Evolutionary conservation across 2,888 invertebrate species (phyloP).

Genomic region (Zelleria hepariella): DNA sequence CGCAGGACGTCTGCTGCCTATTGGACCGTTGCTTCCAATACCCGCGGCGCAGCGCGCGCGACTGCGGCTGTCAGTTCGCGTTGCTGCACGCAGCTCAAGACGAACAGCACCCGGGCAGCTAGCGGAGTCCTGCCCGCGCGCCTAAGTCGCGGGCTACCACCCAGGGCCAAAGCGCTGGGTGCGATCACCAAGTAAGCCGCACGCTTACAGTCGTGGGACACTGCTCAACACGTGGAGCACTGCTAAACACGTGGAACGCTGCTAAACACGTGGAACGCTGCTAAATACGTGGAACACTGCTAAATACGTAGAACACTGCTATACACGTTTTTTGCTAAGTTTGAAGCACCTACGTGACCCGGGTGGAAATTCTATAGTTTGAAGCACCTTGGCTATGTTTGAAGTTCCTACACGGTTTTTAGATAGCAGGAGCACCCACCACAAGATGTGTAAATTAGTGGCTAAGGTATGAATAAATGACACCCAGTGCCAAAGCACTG

Average conservation of each 20-base stretch:
- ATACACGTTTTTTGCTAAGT: neutral
- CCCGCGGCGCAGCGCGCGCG: slow-evolving; percentile 83
- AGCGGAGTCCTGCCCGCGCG: slow-evolving; percentile 65
- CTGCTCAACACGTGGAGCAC: neutral
- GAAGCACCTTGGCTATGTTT: neutral
- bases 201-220: neutral
- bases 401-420: neutral
- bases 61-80: slow-evolving; percentile 93
- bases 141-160: slow-evolving; percentile 54
- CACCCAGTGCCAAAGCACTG: neutral
- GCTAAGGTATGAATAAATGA: too few species aligned
- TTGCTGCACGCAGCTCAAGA: slow-evolving; percentile 88
- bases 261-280: neutral
- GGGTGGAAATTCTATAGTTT: neutral
- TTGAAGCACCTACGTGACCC: neutral
- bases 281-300: neutral
- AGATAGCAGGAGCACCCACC: too few species aligned
- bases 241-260: neutral
- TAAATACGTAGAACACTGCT: neutral
- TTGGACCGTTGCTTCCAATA: slow-evolving; percentile 93
- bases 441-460: too few species aligned
- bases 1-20: slow-evolving; percentile 87
- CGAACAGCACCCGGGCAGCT: slow-evolving; percentile 69
- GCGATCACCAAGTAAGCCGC: slow-evolving; percentile 67
- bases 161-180: slow-evolving; percentile 62